These are phyloP conservation scores for Leistus spinibarbis DNA, from an alignment of 2,888 invertebrate genomes.

Conservation along the genomic window DNA sequence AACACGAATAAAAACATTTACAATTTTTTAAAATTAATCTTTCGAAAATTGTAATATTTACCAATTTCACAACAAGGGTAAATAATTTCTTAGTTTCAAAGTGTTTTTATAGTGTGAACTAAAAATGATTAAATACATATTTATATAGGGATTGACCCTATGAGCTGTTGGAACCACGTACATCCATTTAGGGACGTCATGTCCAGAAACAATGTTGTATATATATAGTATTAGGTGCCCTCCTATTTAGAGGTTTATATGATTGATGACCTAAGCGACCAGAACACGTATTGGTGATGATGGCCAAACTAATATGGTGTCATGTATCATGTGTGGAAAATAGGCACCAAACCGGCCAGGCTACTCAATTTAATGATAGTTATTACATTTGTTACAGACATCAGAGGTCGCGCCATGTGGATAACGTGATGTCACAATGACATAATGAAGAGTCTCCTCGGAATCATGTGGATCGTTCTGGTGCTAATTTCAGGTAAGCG, in stretches of 20 bases:
- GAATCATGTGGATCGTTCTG: constrained; percentile 68
- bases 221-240: no score
- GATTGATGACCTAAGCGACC: neutral
- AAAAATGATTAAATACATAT: no score
- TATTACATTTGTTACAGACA: constrained; percentile 3
- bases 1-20: no score
- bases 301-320: neutral
- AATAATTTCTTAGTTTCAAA: no score
- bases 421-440: constrained; percentile 62
- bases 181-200: neutral
- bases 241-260: neutral
- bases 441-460: constrained; percentile 66
- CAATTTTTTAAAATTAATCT: no score
- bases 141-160: no score
- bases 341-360: no score
- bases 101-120: no score
- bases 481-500: constrained; percentile 66
- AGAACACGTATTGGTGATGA: neutral
- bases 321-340: neutral
- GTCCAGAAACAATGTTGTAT: neutral
- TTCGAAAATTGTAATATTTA: no score
- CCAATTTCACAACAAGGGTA: no score
- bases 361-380: no score
- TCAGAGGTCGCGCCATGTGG: constrained; percentile 48
- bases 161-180: no score